Evolutionary conservation across 2,797 vertebrate species (phyloP).

Genomic region (Okamejei kenojei): DNA sequence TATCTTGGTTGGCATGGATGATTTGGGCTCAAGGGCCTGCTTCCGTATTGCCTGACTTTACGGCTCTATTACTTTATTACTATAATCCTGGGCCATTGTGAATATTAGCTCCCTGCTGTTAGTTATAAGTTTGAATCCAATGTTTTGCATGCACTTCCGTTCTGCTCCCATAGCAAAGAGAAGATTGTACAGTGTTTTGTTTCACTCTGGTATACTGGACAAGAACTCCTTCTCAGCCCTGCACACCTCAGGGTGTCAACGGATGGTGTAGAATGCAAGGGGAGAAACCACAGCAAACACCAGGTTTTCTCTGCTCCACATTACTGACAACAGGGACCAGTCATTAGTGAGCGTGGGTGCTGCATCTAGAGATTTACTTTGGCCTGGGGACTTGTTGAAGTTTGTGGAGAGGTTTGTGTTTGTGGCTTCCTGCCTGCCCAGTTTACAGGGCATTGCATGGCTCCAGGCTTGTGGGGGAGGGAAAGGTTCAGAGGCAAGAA

Average conservation of each 20-base stretch:
- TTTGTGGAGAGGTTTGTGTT: not conserved
- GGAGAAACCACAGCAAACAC: not conserved
- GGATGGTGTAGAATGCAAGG: not conserved
- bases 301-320: not conserved
- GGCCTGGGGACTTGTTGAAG: not conserved
- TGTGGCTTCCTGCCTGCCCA: not conserved
- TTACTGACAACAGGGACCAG: not conserved
- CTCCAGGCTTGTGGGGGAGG: not conserved
- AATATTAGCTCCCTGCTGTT: too few species aligned
- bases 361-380: not conserved
- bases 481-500: not conserved
- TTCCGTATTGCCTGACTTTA: too few species aligned
- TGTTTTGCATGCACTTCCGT: too few species aligned
- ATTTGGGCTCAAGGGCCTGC: too few species aligned
- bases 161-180: too few species aligned
- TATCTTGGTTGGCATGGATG: too few species aligned
- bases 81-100: too few species aligned
- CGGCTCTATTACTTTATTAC: too few species aligned
- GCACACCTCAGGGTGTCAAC: not conserved
- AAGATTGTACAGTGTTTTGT: too few species aligned
- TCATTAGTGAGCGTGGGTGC: not conserved
- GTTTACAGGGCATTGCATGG: not conserved
- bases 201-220: too few species aligned
- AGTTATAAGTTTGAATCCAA: too few species aligned
- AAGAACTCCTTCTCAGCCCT: not conserved